Evolutionary conservation across 2,888 invertebrate species (phyloP).

Genomic region (Aelia acuminata): DNA sequence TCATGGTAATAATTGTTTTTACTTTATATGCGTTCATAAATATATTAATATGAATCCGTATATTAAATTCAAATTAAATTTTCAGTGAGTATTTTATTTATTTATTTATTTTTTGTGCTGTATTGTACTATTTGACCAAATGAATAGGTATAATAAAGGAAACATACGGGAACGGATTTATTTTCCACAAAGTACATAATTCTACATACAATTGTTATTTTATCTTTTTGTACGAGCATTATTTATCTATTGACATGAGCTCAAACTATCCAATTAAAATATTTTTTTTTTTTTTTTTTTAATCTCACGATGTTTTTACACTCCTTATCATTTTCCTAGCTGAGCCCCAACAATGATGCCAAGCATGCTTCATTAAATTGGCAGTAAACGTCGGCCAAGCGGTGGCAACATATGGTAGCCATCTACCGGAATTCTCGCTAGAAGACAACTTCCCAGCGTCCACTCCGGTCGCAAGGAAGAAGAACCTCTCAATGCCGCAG

Average conservation of each 20-base stretch:
- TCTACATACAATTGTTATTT: neutral
- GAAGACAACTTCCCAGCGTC: neutral
- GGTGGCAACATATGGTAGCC: neutral
- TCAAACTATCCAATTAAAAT: neutral
- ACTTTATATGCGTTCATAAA: too few species aligned
- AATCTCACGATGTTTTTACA: neutral
- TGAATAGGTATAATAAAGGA: neutral
- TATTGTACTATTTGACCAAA: neutral
- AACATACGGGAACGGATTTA: neutral
- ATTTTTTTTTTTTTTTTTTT: neutral
- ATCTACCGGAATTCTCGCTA: neutral
- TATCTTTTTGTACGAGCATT: neutral
- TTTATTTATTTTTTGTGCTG: too few species aligned
- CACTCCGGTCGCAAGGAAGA: neutral
- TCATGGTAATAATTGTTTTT: too few species aligned
- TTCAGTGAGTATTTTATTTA: too few species aligned
- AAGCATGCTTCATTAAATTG: neutral
- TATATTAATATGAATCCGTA: too few species aligned
- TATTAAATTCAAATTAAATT: too few species aligned
- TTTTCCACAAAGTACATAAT: neutral
- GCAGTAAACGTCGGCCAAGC: neutral
- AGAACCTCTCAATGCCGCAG: slow-evolving; percentile 3
- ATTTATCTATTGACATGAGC: neutral
- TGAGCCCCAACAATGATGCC: neutral
- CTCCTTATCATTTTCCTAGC: neutral